Conservation (phyloP, 1,140 invertebrate genomes). For the Rhyzopertha dominica region DNA sequence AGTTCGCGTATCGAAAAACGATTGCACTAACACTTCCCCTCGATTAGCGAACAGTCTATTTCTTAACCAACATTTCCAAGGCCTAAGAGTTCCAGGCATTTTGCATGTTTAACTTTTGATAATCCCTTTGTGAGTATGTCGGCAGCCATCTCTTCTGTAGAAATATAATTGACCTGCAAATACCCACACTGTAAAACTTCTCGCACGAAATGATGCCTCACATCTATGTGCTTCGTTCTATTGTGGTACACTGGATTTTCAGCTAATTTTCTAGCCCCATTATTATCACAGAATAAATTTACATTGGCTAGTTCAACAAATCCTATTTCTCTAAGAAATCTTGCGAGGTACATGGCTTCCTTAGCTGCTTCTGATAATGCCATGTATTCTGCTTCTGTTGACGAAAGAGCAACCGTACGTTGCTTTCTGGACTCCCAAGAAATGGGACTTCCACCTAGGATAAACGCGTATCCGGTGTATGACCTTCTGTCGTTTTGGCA, state of each 20-base stretch:
- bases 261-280: conserved; percentile 17
- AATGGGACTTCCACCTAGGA: conserved; percentile 22
- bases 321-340: too few relatives aligned
- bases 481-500: conserved; percentile 27
- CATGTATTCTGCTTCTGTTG: conserved; percentile 42
- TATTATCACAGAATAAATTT: conserved; percentile 10
- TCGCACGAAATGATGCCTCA: conserved; percentile 13
- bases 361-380: conserved; percentile 23
- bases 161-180: not conserved
- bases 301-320: not conserved
- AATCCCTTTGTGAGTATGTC: conserved; percentile 6
- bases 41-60: too few relatives aligned
- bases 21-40: too few relatives aligned
- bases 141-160: conserved; percentile 6
- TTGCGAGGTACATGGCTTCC: conserved; percentile 21
- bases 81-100: too few relatives aligned
- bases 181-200: not conserved
- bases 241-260: conserved; percentile 12
- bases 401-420: conserved; percentile 34
- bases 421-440: conserved; percentile 37
- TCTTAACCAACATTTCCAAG: too few relatives aligned
- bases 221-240: conserved; percentile 14
- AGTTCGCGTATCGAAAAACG: too few relatives aligned
- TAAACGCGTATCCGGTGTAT: conserved; percentile 28
- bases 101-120: not conserved